These are phyloP conservation scores for Spodoptera picta DNA, from an alignment of 2,888 invertebrate genomes.

Conservation along the genomic window DNA sequence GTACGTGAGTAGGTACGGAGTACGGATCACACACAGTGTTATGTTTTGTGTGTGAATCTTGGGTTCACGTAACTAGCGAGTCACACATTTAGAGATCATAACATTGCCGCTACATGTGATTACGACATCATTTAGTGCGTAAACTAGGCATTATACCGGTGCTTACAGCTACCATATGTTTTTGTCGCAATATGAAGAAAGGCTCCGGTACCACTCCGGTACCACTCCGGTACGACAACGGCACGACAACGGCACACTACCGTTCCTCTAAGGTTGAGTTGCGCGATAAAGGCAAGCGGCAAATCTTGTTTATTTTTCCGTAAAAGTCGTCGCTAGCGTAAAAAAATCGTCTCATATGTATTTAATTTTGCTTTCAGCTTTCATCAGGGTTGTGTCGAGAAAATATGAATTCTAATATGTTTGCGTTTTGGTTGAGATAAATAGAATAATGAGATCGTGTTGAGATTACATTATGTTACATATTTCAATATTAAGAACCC, in stretches of 20 bases:
- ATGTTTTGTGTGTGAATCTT: conserved; percentile 1
- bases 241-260: conserved; percentile 1
- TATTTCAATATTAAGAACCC: too few species aligned
- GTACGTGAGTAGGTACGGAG: too few species aligned
- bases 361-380: conserved; percentile 38
- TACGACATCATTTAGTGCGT: background rate
- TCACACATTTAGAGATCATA: conserved; percentile 4
- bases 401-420: conserved; percentile 25
- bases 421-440: conserved; percentile 20
- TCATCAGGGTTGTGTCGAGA: conserved; percentile 7
- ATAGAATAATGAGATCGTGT: conserved; percentile 7
- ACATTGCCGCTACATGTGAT: conserved; percentile 4
- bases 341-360: conserved; percentile 22
- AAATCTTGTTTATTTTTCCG: conserved; percentile 21
- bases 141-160: conserved; percentile 10
- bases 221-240: background rate
- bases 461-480: background rate
- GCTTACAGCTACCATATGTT: background rate
- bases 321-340: conserved; percentile 20
- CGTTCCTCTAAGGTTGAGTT: background rate
- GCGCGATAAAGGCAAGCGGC: background rate
- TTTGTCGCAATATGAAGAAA: too few species aligned
- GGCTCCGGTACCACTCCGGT: background rate
- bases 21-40: too few species aligned
- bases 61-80: conserved; percentile 1